Conservation (phyloP, 2,113 vertebrate species). For the Candoia aspera region DNA sequence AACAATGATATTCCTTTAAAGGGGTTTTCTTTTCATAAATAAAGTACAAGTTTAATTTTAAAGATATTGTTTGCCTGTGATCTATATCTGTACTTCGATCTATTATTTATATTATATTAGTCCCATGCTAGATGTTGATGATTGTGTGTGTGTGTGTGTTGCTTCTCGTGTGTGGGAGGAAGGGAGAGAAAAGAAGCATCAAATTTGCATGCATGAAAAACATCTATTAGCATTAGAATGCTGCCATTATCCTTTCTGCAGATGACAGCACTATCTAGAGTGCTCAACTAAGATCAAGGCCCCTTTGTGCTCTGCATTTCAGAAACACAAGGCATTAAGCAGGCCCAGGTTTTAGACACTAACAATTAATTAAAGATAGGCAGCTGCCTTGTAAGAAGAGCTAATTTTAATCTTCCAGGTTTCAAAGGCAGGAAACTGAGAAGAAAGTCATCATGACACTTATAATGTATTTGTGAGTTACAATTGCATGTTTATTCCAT, state of each 20-base stretch:
- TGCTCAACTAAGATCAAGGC: conserved; percentile 22
- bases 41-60: conserved; percentile 5
- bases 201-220: conserved; percentile 1
- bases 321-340: background rate
- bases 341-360: background rate
- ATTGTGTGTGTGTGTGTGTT: background rate
- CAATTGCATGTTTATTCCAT: background rate
- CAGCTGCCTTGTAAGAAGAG: background rate
- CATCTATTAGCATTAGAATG: conserved; percentile 29
- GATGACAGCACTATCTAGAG: conserved; percentile 7
- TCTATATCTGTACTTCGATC: background rate
- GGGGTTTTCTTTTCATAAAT: conserved; percentile 7
- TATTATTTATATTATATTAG: conserved; percentile 7
- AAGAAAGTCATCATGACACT: background rate
- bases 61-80: background rate
- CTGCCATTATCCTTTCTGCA: conserved; percentile 17
- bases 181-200: background rate
- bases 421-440: background rate
- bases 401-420: background rate
- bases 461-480: background rate
- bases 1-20: background rate
- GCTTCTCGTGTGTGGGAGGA: background rate
- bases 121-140: background rate
- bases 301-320: background rate
- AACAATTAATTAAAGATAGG: conserved; percentile 10